Conservation (phyloP, 2,113 vertebrate species). For the Erinaceus europaeus region DNA sequence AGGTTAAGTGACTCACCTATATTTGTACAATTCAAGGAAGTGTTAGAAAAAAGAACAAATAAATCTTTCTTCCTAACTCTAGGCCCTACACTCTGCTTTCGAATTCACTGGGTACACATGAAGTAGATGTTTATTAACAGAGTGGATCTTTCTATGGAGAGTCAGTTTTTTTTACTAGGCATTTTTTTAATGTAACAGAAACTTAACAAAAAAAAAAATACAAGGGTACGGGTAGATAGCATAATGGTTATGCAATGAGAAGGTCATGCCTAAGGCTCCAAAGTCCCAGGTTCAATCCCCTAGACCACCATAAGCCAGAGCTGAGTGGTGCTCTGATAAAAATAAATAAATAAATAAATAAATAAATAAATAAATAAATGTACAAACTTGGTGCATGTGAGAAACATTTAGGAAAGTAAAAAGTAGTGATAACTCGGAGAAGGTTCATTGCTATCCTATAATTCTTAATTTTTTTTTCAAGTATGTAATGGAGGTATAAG, state of each 20-base stretch:
- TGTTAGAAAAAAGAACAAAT: constrained; percentile 36
- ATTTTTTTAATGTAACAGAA: constrained; percentile 58
- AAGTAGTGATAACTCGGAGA: not conserved
- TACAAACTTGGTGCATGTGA: constrained; percentile 29
- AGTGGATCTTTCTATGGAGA: constrained; percentile 36
- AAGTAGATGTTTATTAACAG: constrained; percentile 71
- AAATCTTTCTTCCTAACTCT: constrained; percentile 5
- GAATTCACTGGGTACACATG: constrained; percentile 12
- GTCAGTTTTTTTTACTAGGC: constrained; percentile 52
- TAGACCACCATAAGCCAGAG: too few species aligned
- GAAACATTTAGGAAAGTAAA: constrained; percentile 25
- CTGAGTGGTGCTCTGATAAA: too few species aligned
- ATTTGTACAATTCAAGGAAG: constrained; percentile 52
- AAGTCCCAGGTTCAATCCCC: too few species aligned
- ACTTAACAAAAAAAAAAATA: too few species aligned
- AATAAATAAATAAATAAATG: too few species aligned
- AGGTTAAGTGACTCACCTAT: constrained; percentile 54
- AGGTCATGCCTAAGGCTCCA: too few species aligned
- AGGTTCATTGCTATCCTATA: not conserved
- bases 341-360: too few species aligned
- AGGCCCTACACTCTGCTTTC: not conserved
- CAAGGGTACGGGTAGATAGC: too few species aligned
- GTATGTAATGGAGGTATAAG: constrained; percentile 27
- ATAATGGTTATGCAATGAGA: too few species aligned
- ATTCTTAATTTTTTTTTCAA: constrained; percentile 54